Evolutionary conservation across 2,888 invertebrate species (phyloP).

Genomic region (Mesochorus sp.): DNA sequence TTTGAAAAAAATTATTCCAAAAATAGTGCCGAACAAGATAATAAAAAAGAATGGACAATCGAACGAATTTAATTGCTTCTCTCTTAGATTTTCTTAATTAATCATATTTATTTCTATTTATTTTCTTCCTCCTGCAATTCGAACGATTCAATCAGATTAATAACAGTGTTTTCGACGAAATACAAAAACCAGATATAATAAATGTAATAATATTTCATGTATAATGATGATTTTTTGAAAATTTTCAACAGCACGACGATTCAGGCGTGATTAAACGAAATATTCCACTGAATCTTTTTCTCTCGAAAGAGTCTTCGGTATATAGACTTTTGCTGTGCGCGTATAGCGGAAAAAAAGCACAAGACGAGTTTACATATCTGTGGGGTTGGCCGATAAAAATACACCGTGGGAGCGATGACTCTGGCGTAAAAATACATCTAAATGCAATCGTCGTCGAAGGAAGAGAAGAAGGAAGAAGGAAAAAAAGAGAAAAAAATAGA

Average conservation of each 20-base stretch:
- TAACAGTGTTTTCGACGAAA: too few relatives aligned
- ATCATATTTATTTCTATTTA: too few relatives aligned
- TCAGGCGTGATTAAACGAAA: slow-evolving; percentile 2
- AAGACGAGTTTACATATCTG: slow-evolving; percentile 72
- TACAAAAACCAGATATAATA: too few relatives aligned
- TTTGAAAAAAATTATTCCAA: too few relatives aligned
- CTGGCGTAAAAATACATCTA: slow-evolving; percentile 80
- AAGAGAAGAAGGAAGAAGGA: slow-evolving; percentile 5
- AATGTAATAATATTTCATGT: too few relatives aligned
- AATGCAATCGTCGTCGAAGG: slow-evolving; percentile 74
- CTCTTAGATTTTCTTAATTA: too few relatives aligned
- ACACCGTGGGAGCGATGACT: slow-evolving; percentile 82
- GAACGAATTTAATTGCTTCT: too few relatives aligned
- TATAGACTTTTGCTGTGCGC: slow-evolving; percentile 20
- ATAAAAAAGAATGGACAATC: too few relatives aligned
- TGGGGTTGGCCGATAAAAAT: slow-evolving; percentile 76
- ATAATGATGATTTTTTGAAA: neutral
- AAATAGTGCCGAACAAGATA: too few relatives aligned
- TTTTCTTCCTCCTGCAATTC: too few relatives aligned
- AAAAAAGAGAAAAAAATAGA: slow-evolving; percentile 13
- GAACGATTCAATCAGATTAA: too few relatives aligned
- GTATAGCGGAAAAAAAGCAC: neutral
- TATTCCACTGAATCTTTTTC: slow-evolving; percentile 31
- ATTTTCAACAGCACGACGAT: neutral
- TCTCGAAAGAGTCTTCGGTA: slow-evolving; percentile 52